Evolutionary conservation across 2,797 vertebrate species (phyloP).

Genomic region (Taeniopygia guttata): DNA sequence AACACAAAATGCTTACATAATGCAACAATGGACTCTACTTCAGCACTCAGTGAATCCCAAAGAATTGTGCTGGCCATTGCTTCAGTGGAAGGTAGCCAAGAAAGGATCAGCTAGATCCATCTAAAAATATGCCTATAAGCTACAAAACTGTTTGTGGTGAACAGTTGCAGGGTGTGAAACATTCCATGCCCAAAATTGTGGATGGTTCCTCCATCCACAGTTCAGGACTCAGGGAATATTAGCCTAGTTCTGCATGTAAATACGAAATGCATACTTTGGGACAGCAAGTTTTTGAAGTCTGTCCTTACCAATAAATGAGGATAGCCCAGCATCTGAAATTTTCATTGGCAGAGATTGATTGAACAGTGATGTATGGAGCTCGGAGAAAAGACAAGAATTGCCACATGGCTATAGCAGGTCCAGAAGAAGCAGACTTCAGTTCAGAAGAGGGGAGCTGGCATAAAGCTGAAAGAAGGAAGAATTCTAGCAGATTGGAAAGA

Average conservation of each 20-base stretch:
- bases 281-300: not conserved
- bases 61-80: not conserved
- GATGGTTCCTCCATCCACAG: not conserved
- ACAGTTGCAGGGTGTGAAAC: not conserved
- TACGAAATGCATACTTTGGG: not conserved
- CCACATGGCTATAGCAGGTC: not conserved
- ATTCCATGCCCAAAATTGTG: not conserved
- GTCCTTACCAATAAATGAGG: not conserved
- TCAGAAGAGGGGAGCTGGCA: not conserved
- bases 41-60: not conserved
- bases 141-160: not conserved
- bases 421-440: not conserved
- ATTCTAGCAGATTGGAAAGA: not conserved
- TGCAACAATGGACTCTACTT: not conserved
- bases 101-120: not conserved
- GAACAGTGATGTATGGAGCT: fast-evolving
- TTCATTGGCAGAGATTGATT: not conserved
- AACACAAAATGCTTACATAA: not conserved
- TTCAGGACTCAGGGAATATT: not conserved
- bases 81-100: not conserved
- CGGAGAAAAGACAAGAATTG: not conserved
- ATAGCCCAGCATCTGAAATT: not conserved
- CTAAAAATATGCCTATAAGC: not conserved
- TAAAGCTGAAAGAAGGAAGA: not conserved
- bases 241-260: not conserved